phyloP scores from a whole-genome alignment of 2,797 vertebrate genomes.

The Poeciliopsis turneri region DNA sequence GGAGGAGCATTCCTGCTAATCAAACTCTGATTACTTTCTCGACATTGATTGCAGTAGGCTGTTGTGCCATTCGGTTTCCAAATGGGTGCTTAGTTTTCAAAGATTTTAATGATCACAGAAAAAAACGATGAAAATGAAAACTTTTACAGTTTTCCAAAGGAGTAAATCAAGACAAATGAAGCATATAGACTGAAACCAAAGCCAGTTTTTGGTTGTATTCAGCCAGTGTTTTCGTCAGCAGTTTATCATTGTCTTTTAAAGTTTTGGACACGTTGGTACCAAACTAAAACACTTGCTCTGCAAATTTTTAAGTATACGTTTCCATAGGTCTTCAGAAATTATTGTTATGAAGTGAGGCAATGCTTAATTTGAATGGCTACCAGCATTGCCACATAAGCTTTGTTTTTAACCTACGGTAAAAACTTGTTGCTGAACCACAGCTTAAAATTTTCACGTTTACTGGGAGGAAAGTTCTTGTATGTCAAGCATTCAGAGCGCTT shows the following conservation, averaged over 20 bases:
- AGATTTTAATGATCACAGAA: slow-evolving; percentile 56
- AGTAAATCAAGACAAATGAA: slow-evolving; percentile 31
- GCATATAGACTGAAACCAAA: slow-evolving; percentile 1
- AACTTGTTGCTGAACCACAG: no score
- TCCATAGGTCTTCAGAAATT: background rate
- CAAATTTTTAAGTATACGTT: background rate
- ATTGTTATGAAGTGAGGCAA: background rate
- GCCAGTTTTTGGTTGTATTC: slow-evolving; percentile 19
- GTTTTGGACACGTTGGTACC: background rate
- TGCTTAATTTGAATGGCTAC: background rate
- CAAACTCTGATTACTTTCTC: slow-evolving; percentile 76
- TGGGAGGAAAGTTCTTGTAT: background rate
- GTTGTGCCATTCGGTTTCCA: slow-evolving; percentile 52
- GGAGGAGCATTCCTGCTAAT: slow-evolving; percentile 61
- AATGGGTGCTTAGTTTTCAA: slow-evolving; percentile 50
- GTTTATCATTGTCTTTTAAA: background rate
- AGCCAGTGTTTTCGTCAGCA: slow-evolving; percentile 15
- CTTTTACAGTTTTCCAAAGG: slow-evolving; percentile 39
- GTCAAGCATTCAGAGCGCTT: background rate
- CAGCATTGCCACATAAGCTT: background rate
- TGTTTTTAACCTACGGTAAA: no score
- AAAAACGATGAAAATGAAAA: background rate
- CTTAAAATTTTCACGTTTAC: background rate
- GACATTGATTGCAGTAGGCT: slow-evolving; percentile 57
- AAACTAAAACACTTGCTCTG: background rate